Conservation (phyloP, 2,797 vertebrate genomes). For the Myotis planiceps region DNA sequence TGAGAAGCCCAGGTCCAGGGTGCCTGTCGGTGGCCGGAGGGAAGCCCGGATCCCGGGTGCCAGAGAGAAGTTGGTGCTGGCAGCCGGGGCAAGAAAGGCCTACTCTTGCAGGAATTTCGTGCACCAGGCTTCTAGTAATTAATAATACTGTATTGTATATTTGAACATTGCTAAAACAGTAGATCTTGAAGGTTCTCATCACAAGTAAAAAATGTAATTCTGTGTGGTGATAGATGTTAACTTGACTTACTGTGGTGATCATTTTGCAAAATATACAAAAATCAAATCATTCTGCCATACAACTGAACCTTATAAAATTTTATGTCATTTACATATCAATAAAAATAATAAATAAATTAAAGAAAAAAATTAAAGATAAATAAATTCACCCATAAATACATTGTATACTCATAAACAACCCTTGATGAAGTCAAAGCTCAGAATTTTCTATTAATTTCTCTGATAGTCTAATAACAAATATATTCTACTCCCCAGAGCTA, state of each 20-base stretch:
- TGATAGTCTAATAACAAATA: neutral
- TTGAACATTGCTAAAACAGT: neutral
- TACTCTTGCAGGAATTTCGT: too few relatives aligned
- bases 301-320: neutral
- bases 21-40: rapidly evolving
- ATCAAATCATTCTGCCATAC: neutral
- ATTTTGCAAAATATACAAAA: neutral
- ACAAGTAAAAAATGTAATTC: neutral
- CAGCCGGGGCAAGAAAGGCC: rapidly evolving
- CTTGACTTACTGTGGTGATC: neutral
- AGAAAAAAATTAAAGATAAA: neutral
- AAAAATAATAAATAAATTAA: neutral
- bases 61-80: too few relatives aligned
- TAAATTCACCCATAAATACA: neutral
- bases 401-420: neutral
- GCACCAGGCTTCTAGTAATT: neutral
- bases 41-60: too few relatives aligned
- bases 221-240: neutral
- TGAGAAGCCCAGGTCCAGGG: too few relatives aligned
- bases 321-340: neutral
- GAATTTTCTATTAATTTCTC: neutral
- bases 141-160: neutral
- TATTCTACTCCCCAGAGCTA: neutral
- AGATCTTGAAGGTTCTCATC: neutral
- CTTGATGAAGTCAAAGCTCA: neutral